Conservation (phyloP, 2,888 invertebrate genomes). For the Ceramica pisi region DNA sequence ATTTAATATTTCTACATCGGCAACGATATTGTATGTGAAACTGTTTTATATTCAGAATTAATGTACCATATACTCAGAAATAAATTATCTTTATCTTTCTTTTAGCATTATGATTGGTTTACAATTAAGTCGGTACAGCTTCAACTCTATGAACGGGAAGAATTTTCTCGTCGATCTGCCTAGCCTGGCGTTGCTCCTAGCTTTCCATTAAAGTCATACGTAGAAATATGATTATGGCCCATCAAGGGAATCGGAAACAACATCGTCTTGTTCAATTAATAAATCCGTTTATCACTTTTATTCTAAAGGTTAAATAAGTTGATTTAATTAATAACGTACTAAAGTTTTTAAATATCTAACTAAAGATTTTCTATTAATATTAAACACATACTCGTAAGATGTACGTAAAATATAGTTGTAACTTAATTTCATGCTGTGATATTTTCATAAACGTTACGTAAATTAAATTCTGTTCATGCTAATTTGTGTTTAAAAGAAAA, state of each 20-base stretch:
- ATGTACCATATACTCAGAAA: no score
- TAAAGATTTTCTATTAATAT: slow-evolving; percentile 15
- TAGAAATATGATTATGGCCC: neutral
- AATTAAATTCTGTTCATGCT: slow-evolving; percentile 22
- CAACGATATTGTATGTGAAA: no score
- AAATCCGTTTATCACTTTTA: neutral
- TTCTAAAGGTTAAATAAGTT: neutral
- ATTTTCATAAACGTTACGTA: slow-evolving; percentile 24
- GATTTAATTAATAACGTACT: neutral
- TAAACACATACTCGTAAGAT: neutral
- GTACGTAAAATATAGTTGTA: slow-evolving; percentile 27
- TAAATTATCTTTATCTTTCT: no score
- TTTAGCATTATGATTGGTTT: no score
- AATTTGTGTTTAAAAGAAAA: slow-evolving; percentile 20
- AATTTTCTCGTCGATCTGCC: no score
- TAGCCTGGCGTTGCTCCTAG: no score
- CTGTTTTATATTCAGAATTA: no score
- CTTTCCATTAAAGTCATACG: neutral
- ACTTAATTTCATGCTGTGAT: slow-evolving; percentile 16
- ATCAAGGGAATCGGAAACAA: neutral
- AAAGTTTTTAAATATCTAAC: neutral
- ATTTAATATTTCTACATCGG: no score
- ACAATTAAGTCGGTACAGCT: no score
- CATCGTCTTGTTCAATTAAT: neutral
- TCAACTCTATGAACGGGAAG: no score